Evolutionary conservation across 2,888 invertebrate species (phyloP), one percentile per base, ranked within the genome.

Genomic region (Eucera pruinosa): DNA sequence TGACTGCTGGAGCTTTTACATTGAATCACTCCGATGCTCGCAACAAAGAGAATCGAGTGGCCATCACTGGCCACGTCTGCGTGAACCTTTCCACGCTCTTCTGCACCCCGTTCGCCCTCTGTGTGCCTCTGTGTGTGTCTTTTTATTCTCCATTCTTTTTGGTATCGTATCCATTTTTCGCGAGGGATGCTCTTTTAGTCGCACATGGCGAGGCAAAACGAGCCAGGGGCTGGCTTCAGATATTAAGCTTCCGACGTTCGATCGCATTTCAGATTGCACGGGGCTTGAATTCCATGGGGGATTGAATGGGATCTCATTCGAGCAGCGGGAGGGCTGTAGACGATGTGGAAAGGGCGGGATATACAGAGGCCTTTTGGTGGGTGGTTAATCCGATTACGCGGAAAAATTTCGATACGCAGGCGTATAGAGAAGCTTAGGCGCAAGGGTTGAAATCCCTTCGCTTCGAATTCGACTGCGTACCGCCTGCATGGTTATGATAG

Each of bases 231-330:
- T 36, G 70, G 78, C 66, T 62, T 58, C 64, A 79, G 83, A 83
- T 85, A 87, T 86, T 86, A 86, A 81, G 80, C 80, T 66, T 62
- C 62, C 81, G 79, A 76, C 80, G 78, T 85, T 86, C 84, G 87
- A 87, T 87, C 86, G 87, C 86, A 83, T 87, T 86, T 87, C 83
- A 84, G 84, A 87, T 87, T 87, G 82, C 78, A 75, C 79, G 64
- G 82, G 54, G 83, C 66, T 85, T 68, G 82, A 82, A 85, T 87
- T 85, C 87, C 82, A 73, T 69, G 82, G 66, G 81, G 81, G 80
- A 87, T 86, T 82, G 86, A 87, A 86, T 83, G 86, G 82, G 82
- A 87, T 85, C 84, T 78, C 80, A 73, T 85, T 83, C 74, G 80
- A 71, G 67, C 48, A 9, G 43, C 41, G 47, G 39, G 25, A 39